Evolutionary conservation across 2,113 vertebrate genomes (phyloP).

Genomic region (Turnix velox): DNA sequence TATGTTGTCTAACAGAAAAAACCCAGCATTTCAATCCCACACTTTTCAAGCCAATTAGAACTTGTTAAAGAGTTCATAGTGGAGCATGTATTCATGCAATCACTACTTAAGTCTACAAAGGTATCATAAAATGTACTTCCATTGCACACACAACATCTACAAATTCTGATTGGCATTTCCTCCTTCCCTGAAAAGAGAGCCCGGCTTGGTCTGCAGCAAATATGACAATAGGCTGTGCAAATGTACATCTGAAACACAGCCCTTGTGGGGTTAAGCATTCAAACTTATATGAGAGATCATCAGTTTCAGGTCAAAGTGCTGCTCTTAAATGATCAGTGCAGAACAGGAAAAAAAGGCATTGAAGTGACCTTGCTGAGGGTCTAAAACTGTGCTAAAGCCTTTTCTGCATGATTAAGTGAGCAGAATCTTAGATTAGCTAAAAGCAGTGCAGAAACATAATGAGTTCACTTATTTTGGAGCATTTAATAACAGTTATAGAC

Average conservation of each 20-base stretch:
- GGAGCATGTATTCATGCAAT: slow-evolving; percentile 38
- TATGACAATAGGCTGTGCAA: slow-evolving; percentile 69
- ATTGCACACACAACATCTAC: background rate
- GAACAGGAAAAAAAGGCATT: slow-evolving; percentile 72
- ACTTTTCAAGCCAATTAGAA: slow-evolving; percentile 29
- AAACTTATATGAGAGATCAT: slow-evolving; percentile 74
- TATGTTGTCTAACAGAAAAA: slow-evolving; percentile 11
- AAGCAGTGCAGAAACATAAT: slow-evolving; percentile 85
- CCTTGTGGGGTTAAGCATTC: slow-evolving; percentile 68
- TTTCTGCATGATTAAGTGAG: slow-evolving; percentile 84
- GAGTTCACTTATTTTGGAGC: slow-evolving; percentile 85
- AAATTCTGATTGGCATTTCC: slow-evolving; percentile 68
- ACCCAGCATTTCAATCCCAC: background rate
- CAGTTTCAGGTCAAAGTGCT: slow-evolving; percentile 77
- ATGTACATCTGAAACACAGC: slow-evolving; percentile 67
- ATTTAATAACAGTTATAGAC: slow-evolving; percentile 89
- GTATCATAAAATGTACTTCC: slow-evolving; percentile 52
- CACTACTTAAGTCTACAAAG: background rate
- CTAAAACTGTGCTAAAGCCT: slow-evolving; percentile 78
- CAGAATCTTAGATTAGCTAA: slow-evolving; percentile 84
- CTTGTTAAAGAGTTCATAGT: slow-evolving; percentile 21
- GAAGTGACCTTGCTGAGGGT: slow-evolving; percentile 81
- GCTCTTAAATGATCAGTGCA: slow-evolving; percentile 77
- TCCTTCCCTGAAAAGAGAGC: slow-evolving; percentile 44
- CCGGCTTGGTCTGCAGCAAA: slow-evolving; percentile 69